Conservation (phyloP, 2,888 invertebrate species). For the Melolontha melolontha region DNA sequence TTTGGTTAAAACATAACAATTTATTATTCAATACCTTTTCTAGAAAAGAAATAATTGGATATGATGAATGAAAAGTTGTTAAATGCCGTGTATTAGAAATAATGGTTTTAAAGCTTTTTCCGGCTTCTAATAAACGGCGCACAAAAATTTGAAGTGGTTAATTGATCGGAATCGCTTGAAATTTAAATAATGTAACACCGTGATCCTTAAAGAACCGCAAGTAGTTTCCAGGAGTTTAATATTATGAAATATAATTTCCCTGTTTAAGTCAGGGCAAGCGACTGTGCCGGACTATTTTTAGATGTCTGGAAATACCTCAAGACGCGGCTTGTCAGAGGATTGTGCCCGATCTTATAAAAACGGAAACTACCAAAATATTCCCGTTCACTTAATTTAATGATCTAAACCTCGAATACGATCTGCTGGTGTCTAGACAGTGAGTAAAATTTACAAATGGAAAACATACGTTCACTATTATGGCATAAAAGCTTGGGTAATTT, state of each 20-base stretch:
- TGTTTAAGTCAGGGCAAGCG: conserved; percentile 58
- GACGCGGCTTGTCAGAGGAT: conserved; percentile 54
- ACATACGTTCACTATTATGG: conserved; percentile 37
- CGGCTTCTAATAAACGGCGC: too few relatives aligned
- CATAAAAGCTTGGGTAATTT: conserved; percentile 28
- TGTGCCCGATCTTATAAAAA: conserved; percentile 53
- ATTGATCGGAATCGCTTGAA: neutral
- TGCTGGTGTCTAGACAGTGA: conserved; percentile 38
- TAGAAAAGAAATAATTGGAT: too few relatives aligned
- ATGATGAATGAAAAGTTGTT: too few relatives aligned
- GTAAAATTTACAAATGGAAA: conserved; percentile 39
- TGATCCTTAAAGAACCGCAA: conserved; percentile 33
- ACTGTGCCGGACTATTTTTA: conserved; percentile 61
- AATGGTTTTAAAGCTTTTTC: too few relatives aligned
- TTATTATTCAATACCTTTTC: too few relatives aligned
- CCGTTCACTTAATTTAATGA: conserved; percentile 41
- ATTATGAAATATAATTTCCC: conserved; percentile 62
- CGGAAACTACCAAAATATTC: conserved; percentile 49
- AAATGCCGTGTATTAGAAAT: too few relatives aligned
- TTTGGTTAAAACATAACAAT: too few relatives aligned
- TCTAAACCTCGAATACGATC: conserved; percentile 37
- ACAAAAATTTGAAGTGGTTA: neutral
- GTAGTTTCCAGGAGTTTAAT: conserved; percentile 49
- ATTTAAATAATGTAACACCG: conserved; percentile 8
- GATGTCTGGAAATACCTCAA: conserved; percentile 63